phyloP scores from a whole-genome alignment of 2,888 invertebrate species.

The Omphaloscelis lunosa region DNA sequence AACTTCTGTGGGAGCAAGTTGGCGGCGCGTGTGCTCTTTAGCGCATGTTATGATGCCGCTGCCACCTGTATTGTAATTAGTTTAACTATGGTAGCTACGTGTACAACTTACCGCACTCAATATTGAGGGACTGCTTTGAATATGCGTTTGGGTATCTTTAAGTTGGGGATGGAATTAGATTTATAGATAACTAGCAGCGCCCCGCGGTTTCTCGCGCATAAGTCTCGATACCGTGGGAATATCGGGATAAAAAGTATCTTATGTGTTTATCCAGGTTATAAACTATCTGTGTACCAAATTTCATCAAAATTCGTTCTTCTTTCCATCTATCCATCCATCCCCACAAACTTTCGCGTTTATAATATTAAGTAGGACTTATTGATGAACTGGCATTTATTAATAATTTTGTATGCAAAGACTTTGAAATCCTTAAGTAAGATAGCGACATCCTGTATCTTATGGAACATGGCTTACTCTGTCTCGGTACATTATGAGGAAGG shows the following conservation, averaged over 20 bases:
- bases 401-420: background rate
- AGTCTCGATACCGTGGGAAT: too few relatives aligned
- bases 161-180: background rate
- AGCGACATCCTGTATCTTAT: background rate
- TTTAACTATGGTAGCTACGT: slow-evolving; percentile 79
- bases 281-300: too few relatives aligned
- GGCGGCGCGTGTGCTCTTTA: slow-evolving; percentile 83
- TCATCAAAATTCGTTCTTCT: too few relatives aligned
- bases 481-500: too few relatives aligned
- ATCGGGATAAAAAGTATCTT: too few relatives aligned
- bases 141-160: slow-evolving; percentile 19
- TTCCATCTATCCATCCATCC: too few relatives aligned
- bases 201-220: too few relatives aligned
- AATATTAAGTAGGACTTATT: background rate
- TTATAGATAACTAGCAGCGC: background rate
- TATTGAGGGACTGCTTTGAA: slow-evolving; percentile 25
- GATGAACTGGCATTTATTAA: too few relatives aligned
- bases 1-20: slow-evolving; percentile 81
- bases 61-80: slow-evolving; percentile 88
- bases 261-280: too few relatives aligned
- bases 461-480: background rate
- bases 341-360: too few relatives aligned
- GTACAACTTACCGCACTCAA: slow-evolving; percentile 55
- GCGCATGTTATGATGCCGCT: slow-evolving; percentile 80
- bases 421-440: background rate